phyloP scores from a whole-genome alignment of 2,113 vertebrate genomes.

The Aplodontia rufa region DNA sequence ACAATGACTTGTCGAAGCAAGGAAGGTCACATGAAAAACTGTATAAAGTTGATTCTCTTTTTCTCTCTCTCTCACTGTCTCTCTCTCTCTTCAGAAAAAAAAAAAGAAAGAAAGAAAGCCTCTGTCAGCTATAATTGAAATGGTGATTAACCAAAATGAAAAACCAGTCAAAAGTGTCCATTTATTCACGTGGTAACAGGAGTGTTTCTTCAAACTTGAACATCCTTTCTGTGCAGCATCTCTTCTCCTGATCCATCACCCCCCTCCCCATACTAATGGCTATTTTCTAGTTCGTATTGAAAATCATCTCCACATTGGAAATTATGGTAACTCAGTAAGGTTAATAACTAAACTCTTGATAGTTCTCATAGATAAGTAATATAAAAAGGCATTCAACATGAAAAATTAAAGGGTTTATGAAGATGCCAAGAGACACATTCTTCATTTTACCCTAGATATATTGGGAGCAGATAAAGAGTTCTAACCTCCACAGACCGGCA shows the following conservation, averaged over 20 bases:
- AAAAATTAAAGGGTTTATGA: constrained; percentile 85
- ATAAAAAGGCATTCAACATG: constrained; percentile 80
- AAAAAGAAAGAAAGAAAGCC: no score
- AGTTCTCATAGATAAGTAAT: constrained; percentile 80
- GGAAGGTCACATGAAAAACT: no score
- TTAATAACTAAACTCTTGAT: constrained; percentile 78
- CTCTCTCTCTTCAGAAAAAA: no score
- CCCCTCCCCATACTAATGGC: neutral
- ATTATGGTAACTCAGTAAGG: constrained; percentile 75
- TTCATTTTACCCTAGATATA: constrained; percentile 81
- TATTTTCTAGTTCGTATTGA: neutral
- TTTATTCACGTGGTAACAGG: neutral
- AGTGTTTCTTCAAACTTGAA: neutral
- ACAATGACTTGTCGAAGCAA: no score
- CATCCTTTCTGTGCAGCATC: neutral
- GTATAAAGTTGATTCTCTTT: no score
- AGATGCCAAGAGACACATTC: constrained; percentile 82
- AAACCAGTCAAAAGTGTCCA: neutral
- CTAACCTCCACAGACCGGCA: constrained; percentile 70
- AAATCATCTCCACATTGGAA: constrained; percentile 69
- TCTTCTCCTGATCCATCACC: neutral
- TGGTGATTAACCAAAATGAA: neutral
- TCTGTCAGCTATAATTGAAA: neutral
- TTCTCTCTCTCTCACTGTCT: no score
- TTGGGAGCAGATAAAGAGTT: constrained; percentile 81